phyloP scores from a whole-genome alignment of 2,888 invertebrate species.

The Salpingus planirostris region DNA sequence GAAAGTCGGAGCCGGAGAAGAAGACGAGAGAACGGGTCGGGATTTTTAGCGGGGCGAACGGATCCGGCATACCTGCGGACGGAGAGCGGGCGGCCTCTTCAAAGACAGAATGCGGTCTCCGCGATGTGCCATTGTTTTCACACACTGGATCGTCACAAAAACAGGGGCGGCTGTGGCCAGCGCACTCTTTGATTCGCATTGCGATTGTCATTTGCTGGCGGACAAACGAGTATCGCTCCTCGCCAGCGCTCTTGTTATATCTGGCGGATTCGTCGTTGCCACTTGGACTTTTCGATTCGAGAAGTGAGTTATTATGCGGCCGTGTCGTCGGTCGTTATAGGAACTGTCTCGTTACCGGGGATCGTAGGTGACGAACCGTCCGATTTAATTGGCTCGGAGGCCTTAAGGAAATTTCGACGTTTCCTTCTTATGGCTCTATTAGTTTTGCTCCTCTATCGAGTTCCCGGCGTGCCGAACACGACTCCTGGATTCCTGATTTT shows the following conservation, averaged over 20 bases:
- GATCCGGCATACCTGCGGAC: conserved; percentile 22
- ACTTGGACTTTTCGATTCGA: conserved; percentile 13
- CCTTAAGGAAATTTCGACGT: no score
- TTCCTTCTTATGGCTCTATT: no score
- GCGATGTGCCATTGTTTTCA: conserved; percentile 44
- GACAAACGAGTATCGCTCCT: conserved; percentile 35
- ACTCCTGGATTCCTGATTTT: no score
- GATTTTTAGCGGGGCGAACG: conserved; percentile 10
- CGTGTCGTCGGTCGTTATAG: conserved; percentile 7
- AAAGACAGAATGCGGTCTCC: conserved; percentile 40
- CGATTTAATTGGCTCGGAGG: no score
- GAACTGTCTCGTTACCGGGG: conserved; percentile 1
- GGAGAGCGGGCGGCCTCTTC: conserved; percentile 33
- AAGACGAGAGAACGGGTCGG: conserved; percentile 5
- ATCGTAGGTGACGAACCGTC: no score
- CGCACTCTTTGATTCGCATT: conserved; percentile 36
- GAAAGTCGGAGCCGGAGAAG: no score
- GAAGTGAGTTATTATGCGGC: conserved; percentile 24
- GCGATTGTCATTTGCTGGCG: conserved; percentile 37
- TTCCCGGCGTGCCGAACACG: no score
- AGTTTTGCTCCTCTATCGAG: no score
- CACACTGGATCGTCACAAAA: conserved; percentile 40
- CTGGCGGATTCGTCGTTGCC: no score
- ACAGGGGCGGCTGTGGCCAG: conserved; percentile 37
- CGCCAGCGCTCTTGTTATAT: conserved; percentile 20